Conservation (phyloP, 2,797 vertebrate species). For the Argyrosomus regius region DNA sequence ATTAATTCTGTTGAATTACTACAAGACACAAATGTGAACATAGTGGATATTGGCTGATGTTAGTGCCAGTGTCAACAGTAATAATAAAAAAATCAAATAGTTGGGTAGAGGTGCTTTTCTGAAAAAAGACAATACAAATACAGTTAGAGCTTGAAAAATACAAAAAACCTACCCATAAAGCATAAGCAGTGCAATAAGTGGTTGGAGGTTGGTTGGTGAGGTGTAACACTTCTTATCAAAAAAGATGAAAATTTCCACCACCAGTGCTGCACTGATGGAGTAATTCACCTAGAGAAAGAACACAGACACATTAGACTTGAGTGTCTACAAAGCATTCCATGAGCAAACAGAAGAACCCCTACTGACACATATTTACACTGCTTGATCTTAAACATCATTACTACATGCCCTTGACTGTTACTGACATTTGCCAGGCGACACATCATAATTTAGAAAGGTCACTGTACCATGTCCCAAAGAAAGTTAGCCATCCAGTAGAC, state of each 20-base stretch:
- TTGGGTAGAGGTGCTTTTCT: too few relatives aligned
- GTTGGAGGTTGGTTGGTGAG: conserved; percentile 89
- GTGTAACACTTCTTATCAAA: conserved; percentile 95
- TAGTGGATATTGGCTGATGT: neutral
- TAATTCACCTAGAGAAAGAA: conserved; percentile 89
- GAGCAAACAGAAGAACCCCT: neutral
- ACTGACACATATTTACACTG: neutral
- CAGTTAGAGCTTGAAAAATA: neutral
- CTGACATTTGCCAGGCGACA: neutral
- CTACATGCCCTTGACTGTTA: neutral
- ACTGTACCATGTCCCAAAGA: conserved; percentile 94
- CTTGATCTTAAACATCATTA: neutral
- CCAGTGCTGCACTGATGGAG: conserved; percentile 89
- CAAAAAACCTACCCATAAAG: conserved; percentile 76
- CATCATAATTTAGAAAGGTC: neutral
- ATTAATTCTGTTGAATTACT: neutral
- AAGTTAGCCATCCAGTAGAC: conserved; percentile 95
- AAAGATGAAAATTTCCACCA: conserved; percentile 90
- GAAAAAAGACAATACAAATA: neutral
- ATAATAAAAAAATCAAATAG: neutral
- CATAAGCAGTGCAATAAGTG: conserved; percentile 88
- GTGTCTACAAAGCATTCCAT: neutral
- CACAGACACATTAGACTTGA: neutral
- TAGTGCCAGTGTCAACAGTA: neutral
- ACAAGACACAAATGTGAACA: neutral